Conservation (phyloP, 2,888 invertebrate species). For the Orthosia incerta region DNA sequence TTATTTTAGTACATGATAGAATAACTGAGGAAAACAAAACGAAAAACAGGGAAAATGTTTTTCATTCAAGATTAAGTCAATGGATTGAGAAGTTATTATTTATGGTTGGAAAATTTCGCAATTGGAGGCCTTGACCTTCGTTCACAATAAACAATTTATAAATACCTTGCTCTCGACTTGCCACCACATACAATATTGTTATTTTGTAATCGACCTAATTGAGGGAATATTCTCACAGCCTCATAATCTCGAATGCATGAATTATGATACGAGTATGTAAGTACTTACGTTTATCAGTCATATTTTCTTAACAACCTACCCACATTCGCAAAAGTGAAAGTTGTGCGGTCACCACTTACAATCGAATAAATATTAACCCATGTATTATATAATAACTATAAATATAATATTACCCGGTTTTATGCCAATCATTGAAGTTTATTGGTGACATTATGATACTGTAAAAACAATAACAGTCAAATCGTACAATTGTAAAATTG, state of each 20-base stretch:
- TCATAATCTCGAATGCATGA: conserved; percentile 28
- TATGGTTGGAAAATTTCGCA: conserved; percentile 30
- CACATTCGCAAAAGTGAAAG: conserved; percentile 86
- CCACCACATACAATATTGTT: conserved; percentile 39
- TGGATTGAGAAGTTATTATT: not conserved
- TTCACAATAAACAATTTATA: conserved; percentile 34
- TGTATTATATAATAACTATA: conserved; percentile 83
- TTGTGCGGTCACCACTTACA: conserved; percentile 81
- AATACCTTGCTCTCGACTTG: conserved; percentile 28
- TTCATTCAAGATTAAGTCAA: not conserved
- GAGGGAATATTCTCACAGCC: conserved; percentile 28
- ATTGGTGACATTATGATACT: conserved; percentile 43
- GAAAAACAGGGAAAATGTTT: not conserved
- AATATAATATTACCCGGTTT: conserved; percentile 76
- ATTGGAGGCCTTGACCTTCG: conserved; percentile 39
- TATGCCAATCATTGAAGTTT: conserved; percentile 61
- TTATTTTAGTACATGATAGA: not conserved
- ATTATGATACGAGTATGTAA: conserved; percentile 16
- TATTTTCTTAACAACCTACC: conserved; percentile 76
- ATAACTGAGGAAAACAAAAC: not conserved
- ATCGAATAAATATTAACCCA: conserved; percentile 88
- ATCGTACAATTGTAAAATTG: not conserved
- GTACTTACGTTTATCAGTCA: conserved; percentile 76
- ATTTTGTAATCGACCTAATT: conserved; percentile 45
- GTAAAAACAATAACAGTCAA: conserved; percentile 37